phyloP scores from a whole-genome alignment of 2,113 vertebrate genomes.

The Sceloporus tristichus region DNA sequence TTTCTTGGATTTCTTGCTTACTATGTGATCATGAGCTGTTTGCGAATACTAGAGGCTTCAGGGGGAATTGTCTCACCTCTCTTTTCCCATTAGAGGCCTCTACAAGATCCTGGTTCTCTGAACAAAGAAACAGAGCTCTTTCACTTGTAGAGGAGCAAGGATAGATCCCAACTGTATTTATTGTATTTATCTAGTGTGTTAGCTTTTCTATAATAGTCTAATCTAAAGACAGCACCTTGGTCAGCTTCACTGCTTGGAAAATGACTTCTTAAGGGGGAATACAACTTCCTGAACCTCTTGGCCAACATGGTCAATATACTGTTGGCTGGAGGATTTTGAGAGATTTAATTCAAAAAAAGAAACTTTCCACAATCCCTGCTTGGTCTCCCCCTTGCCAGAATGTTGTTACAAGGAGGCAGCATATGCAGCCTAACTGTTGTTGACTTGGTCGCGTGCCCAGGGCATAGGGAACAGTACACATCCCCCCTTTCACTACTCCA shows the following conservation, averaged over 20 bases:
- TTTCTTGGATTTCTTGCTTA: not conserved
- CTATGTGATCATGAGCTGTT: no score
- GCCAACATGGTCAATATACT: no score
- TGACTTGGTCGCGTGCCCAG: no score
- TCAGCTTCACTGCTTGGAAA: no score
- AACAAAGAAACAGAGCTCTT: not conserved
- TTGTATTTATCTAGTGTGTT: not conserved
- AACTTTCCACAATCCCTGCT: no score
- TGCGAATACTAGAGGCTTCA: not conserved
- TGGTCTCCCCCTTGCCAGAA: no score
- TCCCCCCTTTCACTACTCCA: not conserved
- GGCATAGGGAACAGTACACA: not conserved
- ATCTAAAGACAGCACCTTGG: not conserved
- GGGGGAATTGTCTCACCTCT: not conserved
- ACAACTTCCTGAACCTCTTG: no score
- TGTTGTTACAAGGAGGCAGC: no score
- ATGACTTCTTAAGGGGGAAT: no score
- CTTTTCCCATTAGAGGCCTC: not conserved
- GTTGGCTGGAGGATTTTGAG: no score
- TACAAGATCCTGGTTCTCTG: not conserved
- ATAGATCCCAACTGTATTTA: not conserved
- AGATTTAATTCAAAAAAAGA: no score
- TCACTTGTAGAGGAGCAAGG: not conserved
- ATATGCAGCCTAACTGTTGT: no score
- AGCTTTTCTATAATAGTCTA: not conserved